phyloP scores from a whole-genome alignment of 2,113 vertebrate genomes.

The Lepus americanus region DNA sequence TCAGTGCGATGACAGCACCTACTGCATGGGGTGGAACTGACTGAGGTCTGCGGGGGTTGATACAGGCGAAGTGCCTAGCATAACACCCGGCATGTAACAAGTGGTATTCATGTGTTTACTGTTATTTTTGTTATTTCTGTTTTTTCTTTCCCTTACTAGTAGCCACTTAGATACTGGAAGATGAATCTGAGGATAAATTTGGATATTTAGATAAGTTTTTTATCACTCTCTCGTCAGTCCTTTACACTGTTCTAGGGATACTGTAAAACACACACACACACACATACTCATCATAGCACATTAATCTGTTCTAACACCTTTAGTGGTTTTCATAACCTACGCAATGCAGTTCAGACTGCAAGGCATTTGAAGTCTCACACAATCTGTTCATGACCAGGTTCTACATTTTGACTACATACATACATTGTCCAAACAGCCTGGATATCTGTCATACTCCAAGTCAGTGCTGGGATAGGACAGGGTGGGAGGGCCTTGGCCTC shows the following conservation, averaged over 20 bases:
- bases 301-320: not conserved
- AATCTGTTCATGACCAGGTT: conserved; percentile 27
- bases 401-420: not conserved
- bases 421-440: not conserved
- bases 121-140: not conserved
- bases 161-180: not conserved
- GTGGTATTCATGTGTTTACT: not conserved
- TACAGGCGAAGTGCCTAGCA: not conserved
- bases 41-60: not conserved
- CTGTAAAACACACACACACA: not conserved
- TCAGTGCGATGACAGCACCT: not conserved
- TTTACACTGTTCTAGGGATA: not conserved
- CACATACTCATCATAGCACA: not conserved
- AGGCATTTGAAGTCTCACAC: conserved; percentile 2
- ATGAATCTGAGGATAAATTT: not conserved
- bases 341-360: not conserved
- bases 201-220: conserved; percentile 9
- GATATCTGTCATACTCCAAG: not conserved
- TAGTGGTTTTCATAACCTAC: not conserved
- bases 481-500: not conserved
- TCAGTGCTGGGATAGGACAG: not conserved
- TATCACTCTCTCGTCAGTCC: not conserved
- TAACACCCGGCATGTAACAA: not conserved
- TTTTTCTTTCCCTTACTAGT: not conserved
- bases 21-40: not conserved